Conservation (phyloP, 2,797 vertebrate genomes). For the Coregonus ussuriensis region DNA sequence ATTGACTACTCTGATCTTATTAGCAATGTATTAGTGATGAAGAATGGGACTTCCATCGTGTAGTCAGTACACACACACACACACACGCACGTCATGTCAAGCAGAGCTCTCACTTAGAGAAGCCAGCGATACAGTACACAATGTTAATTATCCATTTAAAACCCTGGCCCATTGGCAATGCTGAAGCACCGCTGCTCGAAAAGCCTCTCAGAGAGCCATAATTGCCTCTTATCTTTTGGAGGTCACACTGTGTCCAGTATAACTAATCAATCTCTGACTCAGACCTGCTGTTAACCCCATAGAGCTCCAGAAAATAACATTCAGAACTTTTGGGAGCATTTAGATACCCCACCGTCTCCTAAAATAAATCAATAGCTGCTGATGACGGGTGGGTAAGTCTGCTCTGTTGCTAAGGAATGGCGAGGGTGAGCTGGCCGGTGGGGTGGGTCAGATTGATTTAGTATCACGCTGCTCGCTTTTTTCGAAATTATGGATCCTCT, state of each 20-base stretch:
- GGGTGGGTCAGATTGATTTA: constrained; percentile 75
- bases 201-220: constrained; percentile 35
- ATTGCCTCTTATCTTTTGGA: constrained; percentile 47
- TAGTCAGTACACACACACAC: not conserved
- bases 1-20: no score
- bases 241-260: constrained; percentile 54
- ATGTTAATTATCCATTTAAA: constrained; percentile 43
- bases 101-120: not conserved
- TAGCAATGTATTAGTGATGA: no score
- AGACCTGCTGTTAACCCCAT: constrained; percentile 58
- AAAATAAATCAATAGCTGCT: constrained; percentile 56
- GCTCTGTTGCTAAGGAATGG: constrained; percentile 55
- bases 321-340: constrained; percentile 66
- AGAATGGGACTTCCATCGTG: no score
- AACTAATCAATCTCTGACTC: constrained; percentile 57
- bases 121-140: not conserved
- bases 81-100: not conserved
- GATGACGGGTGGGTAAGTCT: constrained; percentile 58
- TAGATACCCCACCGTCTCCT: constrained; percentile 47
- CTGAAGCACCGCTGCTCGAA: constrained; percentile 42
- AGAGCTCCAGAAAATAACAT: constrained; percentile 59
- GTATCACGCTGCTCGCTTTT: constrained; percentile 50
- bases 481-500: constrained; percentile 64
- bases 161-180: constrained; percentile 36
- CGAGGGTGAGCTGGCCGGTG: constrained; percentile 55